A percentile compares a stretch with the other conserved stretches of the same genome.
These are phyloP conservation scores for Neosilurus hyrtlii DNA, from an alignment of 2,797 vertebrate genomes.

Conservation along the genomic window DNA sequence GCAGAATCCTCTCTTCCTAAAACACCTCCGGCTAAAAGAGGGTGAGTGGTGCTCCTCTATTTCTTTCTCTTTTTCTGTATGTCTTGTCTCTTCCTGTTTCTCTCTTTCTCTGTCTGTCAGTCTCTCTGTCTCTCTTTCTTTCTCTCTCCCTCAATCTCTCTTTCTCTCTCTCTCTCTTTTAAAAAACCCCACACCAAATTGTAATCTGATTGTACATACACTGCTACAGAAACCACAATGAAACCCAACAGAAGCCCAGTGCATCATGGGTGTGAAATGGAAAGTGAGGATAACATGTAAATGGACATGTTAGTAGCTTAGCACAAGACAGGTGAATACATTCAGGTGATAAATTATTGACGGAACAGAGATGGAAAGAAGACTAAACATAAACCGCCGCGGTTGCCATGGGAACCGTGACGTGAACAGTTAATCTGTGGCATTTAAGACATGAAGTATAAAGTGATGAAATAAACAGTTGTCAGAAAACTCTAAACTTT, in stretches of 20 bases:
- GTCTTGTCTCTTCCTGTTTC: no score
- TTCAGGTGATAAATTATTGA: not conserved
- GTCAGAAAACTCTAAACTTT: not conserved
- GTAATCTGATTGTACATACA: no score
- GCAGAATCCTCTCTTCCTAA: conserved; percentile 88
- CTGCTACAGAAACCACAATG: no score
- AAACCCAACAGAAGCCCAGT: no score
- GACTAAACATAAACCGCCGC: not conserved
- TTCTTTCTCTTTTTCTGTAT: not conserved
- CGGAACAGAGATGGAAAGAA: not conserved
- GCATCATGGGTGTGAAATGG: no score
- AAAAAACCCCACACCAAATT: not conserved
- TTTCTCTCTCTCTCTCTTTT: not conserved
- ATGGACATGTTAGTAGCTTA: not conserved
- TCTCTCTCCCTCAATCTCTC: not conserved
- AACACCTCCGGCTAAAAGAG: conserved; percentile 85
- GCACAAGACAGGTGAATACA: not conserved
- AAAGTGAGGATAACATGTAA: no score
- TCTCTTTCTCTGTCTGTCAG: no score
- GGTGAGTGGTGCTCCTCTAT: conserved; percentile 69
- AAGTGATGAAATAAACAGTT: not conserved
- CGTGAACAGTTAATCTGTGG: not conserved
- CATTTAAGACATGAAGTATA: not conserved
- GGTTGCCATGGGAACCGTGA: not conserved
- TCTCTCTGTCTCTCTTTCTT: not conserved